phyloP scores from a whole-genome alignment of 1,140 invertebrate genomes.

The Pristionchus pacificus region DNA sequence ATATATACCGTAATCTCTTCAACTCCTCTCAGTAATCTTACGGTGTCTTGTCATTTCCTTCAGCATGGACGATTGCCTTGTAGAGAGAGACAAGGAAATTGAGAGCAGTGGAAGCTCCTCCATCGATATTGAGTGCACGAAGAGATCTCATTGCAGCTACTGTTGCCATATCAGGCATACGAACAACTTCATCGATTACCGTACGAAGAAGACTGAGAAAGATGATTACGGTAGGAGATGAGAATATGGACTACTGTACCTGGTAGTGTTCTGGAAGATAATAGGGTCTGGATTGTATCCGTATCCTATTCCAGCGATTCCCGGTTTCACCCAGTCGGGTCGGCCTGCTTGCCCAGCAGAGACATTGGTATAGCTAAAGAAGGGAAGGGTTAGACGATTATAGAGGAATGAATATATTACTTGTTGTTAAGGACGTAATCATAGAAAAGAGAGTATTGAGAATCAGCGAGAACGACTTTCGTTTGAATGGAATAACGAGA shows the following conservation, averaged over 20 bases:
- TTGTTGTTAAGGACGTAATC: constrained; percentile 39
- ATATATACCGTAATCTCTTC: constrained; percentile 2
- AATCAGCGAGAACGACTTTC: constrained; percentile 39
- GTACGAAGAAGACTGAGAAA: constrained; percentile 37
- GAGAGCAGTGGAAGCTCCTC: constrained; percentile 43
- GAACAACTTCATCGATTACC: constrained; percentile 43
- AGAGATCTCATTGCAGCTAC: constrained; percentile 47
- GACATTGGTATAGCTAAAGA: constrained; percentile 38
- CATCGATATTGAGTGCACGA: constrained; percentile 33
- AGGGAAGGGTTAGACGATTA: no score
- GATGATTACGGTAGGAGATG: neutral
- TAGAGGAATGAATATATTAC: constrained; percentile 8
- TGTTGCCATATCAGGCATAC: constrained; percentile 45
- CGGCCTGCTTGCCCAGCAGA: constrained; percentile 19
- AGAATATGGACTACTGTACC: constrained; percentile 7
- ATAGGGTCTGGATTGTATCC: constrained; percentile 39
- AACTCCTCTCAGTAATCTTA: constrained; percentile 18
- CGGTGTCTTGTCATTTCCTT: constrained; percentile 2
- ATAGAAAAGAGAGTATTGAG: constrained; percentile 42
- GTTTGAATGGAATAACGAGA: constrained; percentile 34
- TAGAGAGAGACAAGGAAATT: constrained; percentile 44
- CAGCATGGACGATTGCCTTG: constrained; percentile 19
- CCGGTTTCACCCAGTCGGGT: constrained; percentile 31
- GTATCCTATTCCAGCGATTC: constrained; percentile 45
- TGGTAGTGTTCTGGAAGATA: constrained; percentile 34